Evolutionary conservation across 2,113 vertebrate species (phyloP), one percentile per base, ranked within the genome.

Genomic region (Spilogale gracilis): DNA sequence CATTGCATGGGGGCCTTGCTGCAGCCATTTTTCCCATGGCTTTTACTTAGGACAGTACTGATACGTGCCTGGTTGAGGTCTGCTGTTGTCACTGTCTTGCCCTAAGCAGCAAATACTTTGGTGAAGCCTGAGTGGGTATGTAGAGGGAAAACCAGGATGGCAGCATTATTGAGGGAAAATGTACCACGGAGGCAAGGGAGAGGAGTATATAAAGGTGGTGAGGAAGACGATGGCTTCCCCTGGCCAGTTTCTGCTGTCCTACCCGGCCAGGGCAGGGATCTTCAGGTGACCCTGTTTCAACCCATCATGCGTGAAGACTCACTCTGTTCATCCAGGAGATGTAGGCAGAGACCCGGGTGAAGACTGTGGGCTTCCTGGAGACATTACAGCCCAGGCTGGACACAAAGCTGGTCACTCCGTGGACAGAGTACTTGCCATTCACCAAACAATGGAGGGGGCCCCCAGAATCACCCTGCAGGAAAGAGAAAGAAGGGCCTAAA

Each of bases 351-450:
- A 99, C 98, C 1, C 99, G 99, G 63, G 99, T 99, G 98, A 99
- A 99, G 95, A 99, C 99, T 0, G 99, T 99, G 79, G 99, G 99
- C 95, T 99, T 99, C 98, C 0, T 96, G 88, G 89, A 4, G 12
- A 98, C 50, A 12, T 99, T 99, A 98, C 99, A 99, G 80, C 99
- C 99, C 9, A 3, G 45, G 2, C 98, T 91, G 76, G 99, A 99
- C 94, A 99, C 99, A 32, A 99, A 99, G 98, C 99, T 99, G 98
- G 99, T 99, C 98, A 99, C 99, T 2, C 99, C 99, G 0, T 99
- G 99, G 95, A 99, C 99, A 13, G 98, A 95, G 84, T 99, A 99
- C 79, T 80, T 38, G 11, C 99, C 99, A 0, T 96, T 98, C 60
- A 99, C 99, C 1, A 73, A 95, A 89, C 99, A 99, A 98, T 99